Evolutionary conservation across 2,888 invertebrate species (phyloP).

Genomic region (Andrena flavipes): DNA sequence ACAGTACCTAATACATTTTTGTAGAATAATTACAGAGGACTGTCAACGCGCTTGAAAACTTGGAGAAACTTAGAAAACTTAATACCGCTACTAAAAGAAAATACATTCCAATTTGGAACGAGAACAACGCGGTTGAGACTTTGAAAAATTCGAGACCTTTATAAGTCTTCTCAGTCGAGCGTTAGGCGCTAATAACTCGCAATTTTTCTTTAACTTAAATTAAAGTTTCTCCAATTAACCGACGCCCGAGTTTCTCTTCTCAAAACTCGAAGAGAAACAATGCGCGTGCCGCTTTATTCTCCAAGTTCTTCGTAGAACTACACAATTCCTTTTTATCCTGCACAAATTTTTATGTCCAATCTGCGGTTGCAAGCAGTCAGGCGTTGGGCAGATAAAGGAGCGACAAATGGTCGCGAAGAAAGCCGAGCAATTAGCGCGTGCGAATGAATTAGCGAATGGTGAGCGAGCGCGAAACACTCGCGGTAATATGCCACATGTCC

Average conservation of each 20-base stretch:
- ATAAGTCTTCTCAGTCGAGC: not conserved
- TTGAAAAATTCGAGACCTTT: too few species aligned
- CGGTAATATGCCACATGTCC: slow-evolving; percentile 10
- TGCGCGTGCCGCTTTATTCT: not conserved
- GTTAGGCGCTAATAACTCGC: not conserved
- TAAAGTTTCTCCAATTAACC: slow-evolving; percentile 22
- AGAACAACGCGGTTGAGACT: too few species aligned
- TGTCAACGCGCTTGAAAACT: too few species aligned
- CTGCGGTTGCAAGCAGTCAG: too few species aligned
- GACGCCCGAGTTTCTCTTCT: slow-evolving; percentile 7
- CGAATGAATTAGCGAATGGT: slow-evolving; percentile 63
- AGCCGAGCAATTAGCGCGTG: slow-evolving; percentile 68
- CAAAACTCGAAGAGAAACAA: not conserved
- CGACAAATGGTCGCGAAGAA: slow-evolving; percentile 42
- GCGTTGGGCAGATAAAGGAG: slow-evolving; percentile 30
- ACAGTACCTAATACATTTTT: too few species aligned
- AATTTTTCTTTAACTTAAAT: slow-evolving; percentile 1
- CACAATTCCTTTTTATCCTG: not conserved
- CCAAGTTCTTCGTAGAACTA: not conserved
- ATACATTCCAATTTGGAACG: too few species aligned
- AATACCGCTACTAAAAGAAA: too few species aligned
- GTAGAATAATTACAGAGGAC: too few species aligned
- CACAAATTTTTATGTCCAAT: not conserved
- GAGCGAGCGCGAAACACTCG: slow-evolving; percentile 32
- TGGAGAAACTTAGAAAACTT: too few species aligned